phyloP scores from a whole-genome alignment of 2,888 invertebrate species.

The Leptodirus hochenwartii region DNA sequence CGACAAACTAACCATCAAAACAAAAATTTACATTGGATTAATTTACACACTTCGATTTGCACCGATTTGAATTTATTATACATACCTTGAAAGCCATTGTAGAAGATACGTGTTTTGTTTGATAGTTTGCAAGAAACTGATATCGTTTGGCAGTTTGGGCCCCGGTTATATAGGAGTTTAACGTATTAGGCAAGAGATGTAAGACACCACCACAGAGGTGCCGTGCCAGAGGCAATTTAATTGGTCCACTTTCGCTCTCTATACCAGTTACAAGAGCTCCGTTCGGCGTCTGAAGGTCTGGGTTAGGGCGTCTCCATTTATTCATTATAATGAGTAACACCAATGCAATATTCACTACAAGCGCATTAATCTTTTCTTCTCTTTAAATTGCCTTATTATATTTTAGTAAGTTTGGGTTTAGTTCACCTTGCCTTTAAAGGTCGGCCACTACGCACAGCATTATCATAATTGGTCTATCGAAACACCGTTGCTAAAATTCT shows the following conservation, averaged over 20 bases:
- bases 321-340: too few relatives aligned
- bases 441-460: too few relatives aligned
- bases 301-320: constrained; percentile 19
- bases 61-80: constrained; percentile 4
- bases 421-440: too few relatives aligned
- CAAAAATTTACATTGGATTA: background rate
- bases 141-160: constrained; percentile 13
- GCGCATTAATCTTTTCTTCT: too few relatives aligned
- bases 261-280: too few relatives aligned
- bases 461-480: too few relatives aligned
- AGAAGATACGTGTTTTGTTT: constrained; percentile 12
- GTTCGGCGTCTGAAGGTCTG: constrained; percentile 24
- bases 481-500: too few relatives aligned
- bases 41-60: too few relatives aligned
- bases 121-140: constrained; percentile 17
- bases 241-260: constrained; percentile 25
- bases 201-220: too few relatives aligned
- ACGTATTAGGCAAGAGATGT: constrained; percentile 2
- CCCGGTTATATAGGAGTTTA: constrained; percentile 8
- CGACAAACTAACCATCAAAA: constrained; percentile 27
- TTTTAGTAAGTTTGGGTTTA: too few relatives aligned
- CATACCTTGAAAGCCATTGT: constrained; percentile 23
- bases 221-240: constrained; percentile 6
- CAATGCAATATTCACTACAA: too few relatives aligned
- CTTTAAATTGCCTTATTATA: too few relatives aligned